Conservation (phyloP, 2,888 invertebrate species). For the Parnassius mnemosyne region DNA sequence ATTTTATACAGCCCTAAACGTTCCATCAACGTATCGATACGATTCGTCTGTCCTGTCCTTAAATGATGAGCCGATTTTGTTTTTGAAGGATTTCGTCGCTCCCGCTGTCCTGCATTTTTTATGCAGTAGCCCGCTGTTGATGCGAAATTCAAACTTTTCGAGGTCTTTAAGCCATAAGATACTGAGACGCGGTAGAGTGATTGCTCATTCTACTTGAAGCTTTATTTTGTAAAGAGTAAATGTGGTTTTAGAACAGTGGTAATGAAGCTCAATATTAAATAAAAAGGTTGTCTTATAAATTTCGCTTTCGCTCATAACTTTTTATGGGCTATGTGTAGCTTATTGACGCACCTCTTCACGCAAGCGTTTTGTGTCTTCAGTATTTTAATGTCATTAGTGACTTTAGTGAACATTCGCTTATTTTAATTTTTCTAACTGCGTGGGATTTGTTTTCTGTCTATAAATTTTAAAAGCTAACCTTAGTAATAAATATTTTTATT, state of each 20-base stretch:
- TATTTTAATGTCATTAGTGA: constrained; percentile 26
- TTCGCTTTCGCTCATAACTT: constrained; percentile 25
- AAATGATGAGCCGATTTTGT: constrained; percentile 53
- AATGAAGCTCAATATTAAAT: not conserved
- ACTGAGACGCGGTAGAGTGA: not conserved
- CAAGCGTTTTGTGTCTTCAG: constrained; percentile 21
- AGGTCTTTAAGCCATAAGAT: constrained; percentile 18
- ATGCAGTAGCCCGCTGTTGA: constrained; percentile 23
- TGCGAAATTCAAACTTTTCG: constrained; percentile 24
- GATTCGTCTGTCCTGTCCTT: constrained; percentile 54
- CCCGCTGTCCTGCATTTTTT: constrained; percentile 38
- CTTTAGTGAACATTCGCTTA: constrained; percentile 12
- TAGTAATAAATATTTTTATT: no score
- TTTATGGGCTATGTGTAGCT: constrained; percentile 22
- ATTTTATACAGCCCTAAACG: constrained; percentile 74
- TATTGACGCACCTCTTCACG: constrained; percentile 23
- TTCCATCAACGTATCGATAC: constrained; percentile 70
- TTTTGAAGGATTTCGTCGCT: constrained; percentile 51
- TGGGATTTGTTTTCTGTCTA: not conserved
- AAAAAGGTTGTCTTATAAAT: constrained; percentile 22
- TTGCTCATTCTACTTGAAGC: not conserved
- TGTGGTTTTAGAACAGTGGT: not conserved
- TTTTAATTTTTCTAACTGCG: constrained; percentile 17
- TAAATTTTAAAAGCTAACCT: not conserved
- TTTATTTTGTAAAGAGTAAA: constrained; percentile 1